phyloP scores from a whole-genome alignment of 2,113 vertebrate species.

The Merops nubicus region DNA sequence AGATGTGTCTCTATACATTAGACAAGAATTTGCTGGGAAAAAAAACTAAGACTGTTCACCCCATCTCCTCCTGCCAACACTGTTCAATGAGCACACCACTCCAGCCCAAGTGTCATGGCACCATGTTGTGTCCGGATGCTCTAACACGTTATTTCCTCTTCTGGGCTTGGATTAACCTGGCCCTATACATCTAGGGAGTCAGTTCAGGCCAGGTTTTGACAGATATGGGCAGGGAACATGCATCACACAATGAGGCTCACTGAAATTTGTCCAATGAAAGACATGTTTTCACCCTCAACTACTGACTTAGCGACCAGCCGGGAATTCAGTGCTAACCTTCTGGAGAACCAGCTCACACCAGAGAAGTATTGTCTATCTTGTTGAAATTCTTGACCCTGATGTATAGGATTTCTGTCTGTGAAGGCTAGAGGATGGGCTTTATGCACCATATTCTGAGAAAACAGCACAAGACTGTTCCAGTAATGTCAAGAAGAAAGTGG shows the following conservation, averaged over 20 bases:
- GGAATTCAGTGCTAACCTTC: background rate
- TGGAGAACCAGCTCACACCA: background rate
- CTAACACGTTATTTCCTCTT: background rate
- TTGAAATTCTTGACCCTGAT: background rate
- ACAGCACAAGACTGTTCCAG: background rate
- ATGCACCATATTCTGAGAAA: background rate
- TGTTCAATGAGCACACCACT: background rate
- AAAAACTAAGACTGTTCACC: background rate
- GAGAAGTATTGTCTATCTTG: background rate
- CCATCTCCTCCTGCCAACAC: background rate
- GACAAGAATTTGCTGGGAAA: background rate
- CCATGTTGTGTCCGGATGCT: background rate
- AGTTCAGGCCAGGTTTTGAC: background rate
- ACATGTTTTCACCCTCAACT: background rate
- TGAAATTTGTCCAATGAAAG: background rate
- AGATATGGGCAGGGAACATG: rapidly evolving
- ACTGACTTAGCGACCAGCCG: background rate
- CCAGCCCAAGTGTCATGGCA: background rate
- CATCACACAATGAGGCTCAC: background rate
- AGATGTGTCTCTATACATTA: background rate
- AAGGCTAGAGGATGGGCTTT: background rate
- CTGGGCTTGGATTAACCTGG: background rate
- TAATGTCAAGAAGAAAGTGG: background rate
- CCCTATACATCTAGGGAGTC: background rate
- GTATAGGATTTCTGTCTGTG: background rate